Base-by-base conservation (phyloP, 2,888 invertebrate genomes). In the Phasia obesa region DNA sequence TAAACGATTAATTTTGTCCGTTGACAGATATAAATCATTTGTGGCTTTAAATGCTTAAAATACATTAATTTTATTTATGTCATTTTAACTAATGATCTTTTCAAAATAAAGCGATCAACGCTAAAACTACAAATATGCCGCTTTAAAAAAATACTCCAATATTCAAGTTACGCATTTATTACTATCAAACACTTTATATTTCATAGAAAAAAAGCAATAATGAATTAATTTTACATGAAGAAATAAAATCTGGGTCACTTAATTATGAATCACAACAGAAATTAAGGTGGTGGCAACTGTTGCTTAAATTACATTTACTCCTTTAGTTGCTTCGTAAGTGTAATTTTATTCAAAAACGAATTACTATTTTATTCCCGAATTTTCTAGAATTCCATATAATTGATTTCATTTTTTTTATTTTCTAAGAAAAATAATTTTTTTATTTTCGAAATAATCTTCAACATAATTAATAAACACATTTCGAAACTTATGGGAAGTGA, bases 171-270 rank as follows among this genome's bases (percentile, higher is more conserved):
- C 69, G 51, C 62, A 78, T 78, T 62, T 70, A 77, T 71, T 74
- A 78, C 51, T 74, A 78, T 57, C 69, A 19, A 19, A 42, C 4
- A 42, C 11, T 38, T 44, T 27, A 38, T 59, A 44, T n/a, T 2
- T 35, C 35, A 35, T 62, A 49, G 42, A 25, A 5, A 55, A 67
- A 47, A 67, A 75, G 11, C 27, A 38, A 57, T 59, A 67, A 67
- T 42, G 57, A 59, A 67, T 75, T 67, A 67, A 42, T 67, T 59
- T 38, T 51, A 59, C 38, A 57, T 67, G 57, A 27, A 73, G 25
- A 27, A 38, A 64, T 42, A 35, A 62, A 64, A 82, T 51, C 73
- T 82, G 60, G 82, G 78, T 82, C 82, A 78, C 74, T 78, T 69
- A 69, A 64, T 77, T 62, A 51, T 78, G 77, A 82, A 77, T 78